phyloP scores from a whole-genome alignment of 2,797 vertebrate species.

The Bucorvus abyssinicus region DNA sequence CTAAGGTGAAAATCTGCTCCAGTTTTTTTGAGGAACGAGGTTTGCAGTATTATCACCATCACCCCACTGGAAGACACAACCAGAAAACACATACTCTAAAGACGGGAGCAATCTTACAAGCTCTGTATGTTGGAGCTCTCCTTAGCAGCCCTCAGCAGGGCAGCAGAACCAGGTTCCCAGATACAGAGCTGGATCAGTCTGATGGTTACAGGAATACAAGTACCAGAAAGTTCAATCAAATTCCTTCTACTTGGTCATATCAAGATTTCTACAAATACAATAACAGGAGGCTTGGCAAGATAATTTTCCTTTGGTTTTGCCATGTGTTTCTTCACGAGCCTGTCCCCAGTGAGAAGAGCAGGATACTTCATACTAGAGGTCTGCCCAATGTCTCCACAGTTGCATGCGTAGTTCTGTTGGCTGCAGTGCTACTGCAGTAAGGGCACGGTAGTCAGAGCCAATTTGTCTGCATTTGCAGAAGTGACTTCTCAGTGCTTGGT shows the following conservation, averaged over 20 bases:
- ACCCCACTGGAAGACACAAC: background rate
- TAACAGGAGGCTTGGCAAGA: background rate
- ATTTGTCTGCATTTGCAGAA: background rate
- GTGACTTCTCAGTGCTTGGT: background rate
- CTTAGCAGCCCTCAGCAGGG: background rate
- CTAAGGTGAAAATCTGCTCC: background rate
- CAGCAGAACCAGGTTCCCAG: background rate
- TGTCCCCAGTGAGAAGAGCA: background rate
- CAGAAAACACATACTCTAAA: background rate
- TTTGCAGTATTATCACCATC: background rate
- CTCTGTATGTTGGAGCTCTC: background rate
- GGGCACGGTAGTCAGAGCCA: conserved; percentile 25
- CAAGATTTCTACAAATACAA: conserved; percentile 38
- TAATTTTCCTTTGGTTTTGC: conserved; percentile 44
- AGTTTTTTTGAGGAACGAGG: background rate
- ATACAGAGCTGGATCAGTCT: background rate
- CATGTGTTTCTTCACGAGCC: conserved; percentile 9
- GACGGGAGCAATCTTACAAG: background rate
- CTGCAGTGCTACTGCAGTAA: conserved; percentile 62
- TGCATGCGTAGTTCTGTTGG: conserved; percentile 18
- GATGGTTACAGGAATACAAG: conserved; percentile 1
- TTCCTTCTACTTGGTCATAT: conserved; percentile 39
- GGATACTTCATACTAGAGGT: background rate
- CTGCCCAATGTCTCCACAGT: conserved; percentile 13
- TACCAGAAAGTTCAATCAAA: conserved; percentile 49